Evolutionary conservation across 1,140 invertebrate genomes (phyloP), one percentile per base, ranked within the genome.

Genomic region (Tribolium madens): DNA sequence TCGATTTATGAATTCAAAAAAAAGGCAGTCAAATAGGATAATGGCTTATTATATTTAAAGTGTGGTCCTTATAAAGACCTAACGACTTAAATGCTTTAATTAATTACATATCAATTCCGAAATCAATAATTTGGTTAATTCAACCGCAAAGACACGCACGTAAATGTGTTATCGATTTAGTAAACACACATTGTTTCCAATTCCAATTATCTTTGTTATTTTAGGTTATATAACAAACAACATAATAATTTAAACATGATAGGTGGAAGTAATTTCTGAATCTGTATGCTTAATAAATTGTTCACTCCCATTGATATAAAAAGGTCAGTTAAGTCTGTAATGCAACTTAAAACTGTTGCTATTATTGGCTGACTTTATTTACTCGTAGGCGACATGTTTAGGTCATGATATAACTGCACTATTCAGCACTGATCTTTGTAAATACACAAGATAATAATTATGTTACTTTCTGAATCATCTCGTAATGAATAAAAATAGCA

Each of bases 331-430:
- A 42, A 42, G 36, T 7, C 6, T 42, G 7, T 42, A 42, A 4
- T 42, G 36, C 36, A 42, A 42, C 9, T 42, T 0, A 42, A 42
- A 42, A 42, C 36, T 9, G 36, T 42, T 42, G 33, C 36, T 42
- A 42, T 42, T 42, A 42, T 42, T 42, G 36, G 36, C 36, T 50
- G 48, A 15, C 13, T 50, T 15, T 50, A 15, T 50, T 50, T 50
- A 50, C 48, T 50, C 9, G 48, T 50, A 50, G 48, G 48, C 36
- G 36, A 42, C 36, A 42, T 42, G 36, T 42, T 42, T 42, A 42
- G 36, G 36, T 42, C 36, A 42, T 42, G 36, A 42, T 42, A 42
- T 42, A 42, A 42, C 36, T 42, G 36, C 1, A 42, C 36, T 3
- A 42, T 42, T 42, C 36, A 42, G n/a, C 36, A n/a, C n/a, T n/a